Evolutionary conservation across 2,888 invertebrate genomes (phyloP).

Genomic region (Drosophila testacea): DNA sequence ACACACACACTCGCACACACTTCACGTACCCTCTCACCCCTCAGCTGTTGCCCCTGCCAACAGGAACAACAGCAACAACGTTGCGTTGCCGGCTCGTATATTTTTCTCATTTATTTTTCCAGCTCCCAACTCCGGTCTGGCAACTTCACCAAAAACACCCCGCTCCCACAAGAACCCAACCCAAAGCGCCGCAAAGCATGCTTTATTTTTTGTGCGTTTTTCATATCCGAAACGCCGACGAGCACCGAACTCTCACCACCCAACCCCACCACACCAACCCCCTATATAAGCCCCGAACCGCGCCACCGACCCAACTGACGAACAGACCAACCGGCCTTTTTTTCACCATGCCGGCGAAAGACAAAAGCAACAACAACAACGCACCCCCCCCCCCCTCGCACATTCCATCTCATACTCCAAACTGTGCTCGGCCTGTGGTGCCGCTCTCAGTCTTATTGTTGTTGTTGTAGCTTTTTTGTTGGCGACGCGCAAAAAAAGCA

Average conservation of each 20-base stretch:
- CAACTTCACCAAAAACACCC: constrained; percentile 47
- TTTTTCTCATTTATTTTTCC: constrained; percentile 82
- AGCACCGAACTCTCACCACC: constrained; percentile 20
- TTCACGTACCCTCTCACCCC: constrained; percentile 34
- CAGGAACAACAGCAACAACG: constrained; percentile 68
- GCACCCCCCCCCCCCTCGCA: constrained; percentile 12
- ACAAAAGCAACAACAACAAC: constrained; percentile 64
- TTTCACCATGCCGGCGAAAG: constrained; percentile 75
- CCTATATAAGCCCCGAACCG: constrained; percentile 6
- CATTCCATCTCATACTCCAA: constrained; percentile 27
- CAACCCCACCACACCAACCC: constrained; percentile 6
- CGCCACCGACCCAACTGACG: constrained; percentile 34
- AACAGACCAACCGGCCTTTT: constrained; percentile 73
- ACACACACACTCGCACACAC: constrained; percentile 13
- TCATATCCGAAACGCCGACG: constrained; percentile 84
- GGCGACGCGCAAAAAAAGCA: constrained; percentile 72
- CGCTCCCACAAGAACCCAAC: constrained; percentile 24
- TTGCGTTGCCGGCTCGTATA: constrained; percentile 78
- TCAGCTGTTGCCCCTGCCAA: constrained; percentile 66
- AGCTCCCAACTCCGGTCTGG: constrained; percentile 61
- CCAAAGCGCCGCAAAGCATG: constrained; percentile 62
- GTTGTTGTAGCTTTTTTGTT: constrained; percentile 59
- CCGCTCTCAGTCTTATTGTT: constrained; percentile 40
- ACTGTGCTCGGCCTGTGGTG: constrained; percentile 30
- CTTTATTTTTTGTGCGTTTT: constrained; percentile 79